These are phyloP conservation scores for Sardina pilchardus DNA, from an alignment of 2,113 vertebrate species.

Conservation along the genomic window DNA sequence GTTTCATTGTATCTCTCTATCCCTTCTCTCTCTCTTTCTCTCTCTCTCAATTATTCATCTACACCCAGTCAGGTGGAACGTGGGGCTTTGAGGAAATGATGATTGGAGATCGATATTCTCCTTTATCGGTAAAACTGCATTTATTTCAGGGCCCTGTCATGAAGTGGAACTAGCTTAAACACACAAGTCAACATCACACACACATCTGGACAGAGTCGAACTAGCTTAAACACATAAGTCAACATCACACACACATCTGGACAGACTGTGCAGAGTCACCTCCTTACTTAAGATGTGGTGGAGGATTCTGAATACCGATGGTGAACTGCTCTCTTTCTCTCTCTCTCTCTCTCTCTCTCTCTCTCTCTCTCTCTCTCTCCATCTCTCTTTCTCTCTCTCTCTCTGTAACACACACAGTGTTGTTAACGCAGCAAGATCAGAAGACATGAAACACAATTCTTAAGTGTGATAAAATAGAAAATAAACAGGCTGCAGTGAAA, in stretches of 20 bases:
- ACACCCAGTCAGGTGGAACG: conserved; percentile 26
- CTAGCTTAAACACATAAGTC: background rate
- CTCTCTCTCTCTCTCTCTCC: no score
- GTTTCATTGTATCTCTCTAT: background rate
- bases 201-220: background rate
- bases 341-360: no score
- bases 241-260: background rate
- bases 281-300: no score
- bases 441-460: no score
- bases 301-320: no score
- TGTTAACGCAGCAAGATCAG: no score
- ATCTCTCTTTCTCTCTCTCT: no score
- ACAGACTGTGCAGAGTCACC: background rate
- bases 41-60: conserved; percentile 37
- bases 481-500: no score
- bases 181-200: background rate
- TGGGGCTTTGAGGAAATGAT: conserved; percentile 27
- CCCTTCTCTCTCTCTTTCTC: conserved; percentile 1
- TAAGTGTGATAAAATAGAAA: no score
- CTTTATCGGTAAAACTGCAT: background rate
- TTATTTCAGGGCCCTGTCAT: no score
- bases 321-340: no score
- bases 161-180: background rate
- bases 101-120: conserved; percentile 25
- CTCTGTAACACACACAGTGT: no score